phyloP scores from a whole-genome alignment of 2,888 invertebrate species.

The Lymantria dispar region DNA sequence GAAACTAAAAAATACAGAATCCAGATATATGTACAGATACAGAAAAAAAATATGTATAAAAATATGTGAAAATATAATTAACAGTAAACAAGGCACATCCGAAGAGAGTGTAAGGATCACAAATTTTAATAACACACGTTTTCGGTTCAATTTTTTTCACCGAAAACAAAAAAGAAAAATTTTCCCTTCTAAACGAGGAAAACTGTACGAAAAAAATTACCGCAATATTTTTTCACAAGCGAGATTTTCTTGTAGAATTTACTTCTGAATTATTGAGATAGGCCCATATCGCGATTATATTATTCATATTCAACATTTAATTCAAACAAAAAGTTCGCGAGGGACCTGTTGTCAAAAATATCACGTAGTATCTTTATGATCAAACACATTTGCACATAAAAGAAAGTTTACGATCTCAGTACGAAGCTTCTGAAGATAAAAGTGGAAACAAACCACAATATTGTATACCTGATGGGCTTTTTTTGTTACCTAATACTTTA shows the following conservation, averaged over 20 bases:
- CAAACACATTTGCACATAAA: conserved; percentile 69
- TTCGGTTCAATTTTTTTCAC: background rate
- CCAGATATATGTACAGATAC: no score
- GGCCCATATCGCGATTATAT: conserved; percentile 10
- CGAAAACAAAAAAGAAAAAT: background rate
- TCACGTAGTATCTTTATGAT: conserved; percentile 72
- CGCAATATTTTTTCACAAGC: background rate
- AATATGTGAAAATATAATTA: background rate
- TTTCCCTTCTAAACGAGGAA: background rate
- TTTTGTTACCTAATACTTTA: conserved; percentile 54
- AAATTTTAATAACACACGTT: background rate
- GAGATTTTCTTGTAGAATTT: conserved; percentile 6
- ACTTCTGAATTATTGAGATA: conserved; percentile 11
- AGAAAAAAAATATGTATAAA: no score
- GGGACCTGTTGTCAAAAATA: conserved; percentile 63
- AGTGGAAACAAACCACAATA: conserved; percentile 54
- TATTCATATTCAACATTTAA: conserved; percentile 43
- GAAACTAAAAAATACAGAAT: no score
- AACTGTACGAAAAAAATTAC: conserved; percentile 6
- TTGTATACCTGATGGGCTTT: conserved; percentile 54
- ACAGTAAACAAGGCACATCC: background rate
- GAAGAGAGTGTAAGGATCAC: background rate
- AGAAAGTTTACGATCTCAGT: conserved; percentile 61
- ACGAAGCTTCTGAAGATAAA: conserved; percentile 44
- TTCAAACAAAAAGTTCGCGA: conserved; percentile 39